Percentiles rank a stretch among this genome's conserved stretches.
phyloP scores from a whole-genome alignment of 1,140 invertebrate species.

The Pemphigus obesinymphae region DNA sequence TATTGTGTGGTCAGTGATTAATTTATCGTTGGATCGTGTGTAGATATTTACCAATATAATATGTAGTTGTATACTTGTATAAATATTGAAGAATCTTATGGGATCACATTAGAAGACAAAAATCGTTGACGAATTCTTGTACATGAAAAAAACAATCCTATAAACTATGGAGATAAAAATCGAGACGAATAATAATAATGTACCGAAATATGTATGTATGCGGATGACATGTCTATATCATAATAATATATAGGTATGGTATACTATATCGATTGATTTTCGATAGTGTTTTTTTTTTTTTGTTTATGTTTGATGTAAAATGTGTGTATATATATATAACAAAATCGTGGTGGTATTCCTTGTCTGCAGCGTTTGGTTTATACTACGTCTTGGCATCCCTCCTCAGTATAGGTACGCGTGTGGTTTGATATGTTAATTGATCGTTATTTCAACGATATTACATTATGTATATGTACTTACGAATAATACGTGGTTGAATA shows the following conservation, averaged over 20 bases:
- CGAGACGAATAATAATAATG: not conserved
- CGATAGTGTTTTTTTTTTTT: not conserved
- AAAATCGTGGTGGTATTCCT: not conserved
- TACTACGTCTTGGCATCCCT: not conserved
- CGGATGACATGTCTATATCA: not conserved
- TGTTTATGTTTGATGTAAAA: not conserved
- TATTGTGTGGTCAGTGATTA: too few species aligned
- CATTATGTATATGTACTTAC: too few species aligned
- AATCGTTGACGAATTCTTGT: not conserved
- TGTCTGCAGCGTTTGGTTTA: not conserved
- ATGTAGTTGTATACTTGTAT: too few species aligned
- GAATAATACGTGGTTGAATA: too few species aligned
- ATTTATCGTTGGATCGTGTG: too few species aligned
- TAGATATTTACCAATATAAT: too few species aligned
- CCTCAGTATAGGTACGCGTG: too few species aligned
- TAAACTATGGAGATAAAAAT: not conserved
- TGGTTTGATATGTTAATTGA: constrained; percentile 8
- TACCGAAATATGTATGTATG: too few species aligned
- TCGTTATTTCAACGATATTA: not conserved
- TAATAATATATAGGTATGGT: too few species aligned
- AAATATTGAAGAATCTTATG: too few species aligned
- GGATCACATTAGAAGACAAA: not conserved
- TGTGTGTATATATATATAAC: not conserved
- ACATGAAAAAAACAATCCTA: not conserved
- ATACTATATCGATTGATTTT: constrained; percentile 23